Percentiles rank a stretch among this genome's conserved stretches.
phyloP scores from a whole-genome alignment of 2,797 vertebrate species.

The Dicrostonyx torquatus region DNA sequence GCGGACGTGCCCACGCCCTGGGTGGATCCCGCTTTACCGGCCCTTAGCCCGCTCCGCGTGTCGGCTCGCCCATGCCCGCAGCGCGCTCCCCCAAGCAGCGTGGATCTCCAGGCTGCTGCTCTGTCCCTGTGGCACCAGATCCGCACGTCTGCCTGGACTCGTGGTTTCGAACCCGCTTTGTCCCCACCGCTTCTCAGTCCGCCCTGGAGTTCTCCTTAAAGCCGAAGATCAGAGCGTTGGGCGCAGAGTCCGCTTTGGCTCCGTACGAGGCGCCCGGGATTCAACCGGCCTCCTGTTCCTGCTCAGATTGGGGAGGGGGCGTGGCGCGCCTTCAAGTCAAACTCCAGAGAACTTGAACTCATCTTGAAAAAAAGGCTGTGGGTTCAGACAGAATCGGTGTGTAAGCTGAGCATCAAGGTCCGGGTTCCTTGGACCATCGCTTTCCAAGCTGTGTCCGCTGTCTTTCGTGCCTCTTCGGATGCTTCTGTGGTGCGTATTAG shows the following conservation, averaged over 20 bases:
- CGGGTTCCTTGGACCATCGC: background rate
- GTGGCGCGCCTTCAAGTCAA: conserved; percentile 30
- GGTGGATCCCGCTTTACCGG: background rate
- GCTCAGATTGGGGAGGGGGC: conserved; percentile 23
- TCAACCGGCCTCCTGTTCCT: background rate
- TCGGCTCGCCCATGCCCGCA: conserved; percentile 46
- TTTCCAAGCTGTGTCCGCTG: background rate
- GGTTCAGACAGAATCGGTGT: background rate
- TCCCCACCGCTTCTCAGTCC: background rate
- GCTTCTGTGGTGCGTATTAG: background rate
- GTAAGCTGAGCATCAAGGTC: background rate
- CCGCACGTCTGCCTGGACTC: conserved; percentile 22
- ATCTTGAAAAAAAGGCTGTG: background rate
- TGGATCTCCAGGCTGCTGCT: background rate
- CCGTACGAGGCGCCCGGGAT: background rate
- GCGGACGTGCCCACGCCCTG: background rate
- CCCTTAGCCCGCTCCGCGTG: conserved; percentile 34
- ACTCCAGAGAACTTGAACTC: background rate
- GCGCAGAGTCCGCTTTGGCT: background rate
- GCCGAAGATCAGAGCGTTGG: background rate
- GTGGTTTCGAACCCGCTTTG: conserved; percentile 73
- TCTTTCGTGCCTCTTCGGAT: background rate
- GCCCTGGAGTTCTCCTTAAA: background rate
- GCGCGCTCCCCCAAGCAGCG: background rate
- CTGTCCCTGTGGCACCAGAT: background rate